Base-by-base conservation (phyloP, 2,888 invertebrate species). In the Scaptodrosophila latifasciaeformis region DNA sequence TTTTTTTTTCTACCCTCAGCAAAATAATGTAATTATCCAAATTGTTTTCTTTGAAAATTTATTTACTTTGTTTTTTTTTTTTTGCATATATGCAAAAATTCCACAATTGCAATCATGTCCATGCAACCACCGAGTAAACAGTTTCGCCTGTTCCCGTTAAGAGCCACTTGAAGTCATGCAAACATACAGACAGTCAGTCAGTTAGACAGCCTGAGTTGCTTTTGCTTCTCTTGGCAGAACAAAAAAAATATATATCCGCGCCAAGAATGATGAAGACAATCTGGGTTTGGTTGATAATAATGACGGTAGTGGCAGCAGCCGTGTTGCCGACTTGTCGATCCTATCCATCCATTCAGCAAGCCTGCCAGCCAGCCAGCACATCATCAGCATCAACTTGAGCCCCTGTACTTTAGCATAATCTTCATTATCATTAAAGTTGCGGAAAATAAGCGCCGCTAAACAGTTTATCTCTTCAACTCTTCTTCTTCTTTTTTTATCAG, bases 1-100 rank as follows among this genome's bases (percentile, higher is more conserved):
- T 7, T 24, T 24, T 7, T 7, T 7, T 24, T 7, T 24, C 4
- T 4, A 30, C 70, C 75, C 63, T 66, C 80, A 67, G 70, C 75
- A 77, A 77, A 77, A 75, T 80, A 77, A 75, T 78, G 81, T 77
- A 80, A 75, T 75, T 75, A 75, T 80, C 74, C 68, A 80, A 80
- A 75, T 75, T 75, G 75, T 80, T 74, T 80, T 74, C 75, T 66
- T 77, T 77, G 80, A 72, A 72, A 24, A 72, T 79, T 76, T 72
- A 72, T 69, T 72, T 72, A 72, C 79, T 76, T 76, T 76, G 69
- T 72, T 72, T 45, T 31, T 44, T 54, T 9, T 30, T 37, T 50
- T 47, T 48, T 50, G 9, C 35, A 37, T 17, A 18, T 37, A 37
- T 37, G 37, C 37, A 37, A 37, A 37, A 37, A 17, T 10, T 37